These are phyloP conservation scores for Dicrurus megarhynchus DNA, from an alignment of 2,113 vertebrate genomes.

Conservation along the genomic window DNA sequence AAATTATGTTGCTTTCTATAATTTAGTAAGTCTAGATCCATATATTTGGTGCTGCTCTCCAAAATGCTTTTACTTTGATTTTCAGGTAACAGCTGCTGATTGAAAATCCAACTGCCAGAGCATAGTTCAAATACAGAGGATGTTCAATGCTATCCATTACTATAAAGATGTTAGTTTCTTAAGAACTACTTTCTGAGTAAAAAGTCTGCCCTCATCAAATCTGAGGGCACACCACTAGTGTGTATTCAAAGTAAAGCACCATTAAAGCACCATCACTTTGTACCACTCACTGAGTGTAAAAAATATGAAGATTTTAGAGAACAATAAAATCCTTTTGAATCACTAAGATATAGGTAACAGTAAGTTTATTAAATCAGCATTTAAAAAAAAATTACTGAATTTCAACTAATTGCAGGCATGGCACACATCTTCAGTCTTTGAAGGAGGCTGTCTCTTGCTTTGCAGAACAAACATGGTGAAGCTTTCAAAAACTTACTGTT, in stretches of 20 bases:
- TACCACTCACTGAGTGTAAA: neutral
- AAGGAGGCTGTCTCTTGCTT: neutral
- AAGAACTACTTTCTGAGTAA: neutral
- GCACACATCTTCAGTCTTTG: neutral
- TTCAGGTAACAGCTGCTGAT: neutral
- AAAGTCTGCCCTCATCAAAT: neutral
- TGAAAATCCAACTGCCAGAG: neutral
- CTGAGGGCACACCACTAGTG: neutral
- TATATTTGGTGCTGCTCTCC: neutral
- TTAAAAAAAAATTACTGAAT: neutral
- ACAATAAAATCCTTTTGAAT: neutral
- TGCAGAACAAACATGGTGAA: neutral
- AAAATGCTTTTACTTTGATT: neutral
- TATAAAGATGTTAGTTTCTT: neutral
- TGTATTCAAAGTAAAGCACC: neutral
- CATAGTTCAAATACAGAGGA: neutral
- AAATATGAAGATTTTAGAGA: neutral
- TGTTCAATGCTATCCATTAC: neutral
- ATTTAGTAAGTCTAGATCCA: neutral
- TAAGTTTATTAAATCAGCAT: neutral
- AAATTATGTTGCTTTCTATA: neutral
- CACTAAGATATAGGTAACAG: neutral
- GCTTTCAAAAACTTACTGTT: neutral
- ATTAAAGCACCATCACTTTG: neutral
- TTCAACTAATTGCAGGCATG: neutral